Evolutionary conservation across 2,888 invertebrate genomes (phyloP).

Genomic region (Beris morrisii): DNA sequence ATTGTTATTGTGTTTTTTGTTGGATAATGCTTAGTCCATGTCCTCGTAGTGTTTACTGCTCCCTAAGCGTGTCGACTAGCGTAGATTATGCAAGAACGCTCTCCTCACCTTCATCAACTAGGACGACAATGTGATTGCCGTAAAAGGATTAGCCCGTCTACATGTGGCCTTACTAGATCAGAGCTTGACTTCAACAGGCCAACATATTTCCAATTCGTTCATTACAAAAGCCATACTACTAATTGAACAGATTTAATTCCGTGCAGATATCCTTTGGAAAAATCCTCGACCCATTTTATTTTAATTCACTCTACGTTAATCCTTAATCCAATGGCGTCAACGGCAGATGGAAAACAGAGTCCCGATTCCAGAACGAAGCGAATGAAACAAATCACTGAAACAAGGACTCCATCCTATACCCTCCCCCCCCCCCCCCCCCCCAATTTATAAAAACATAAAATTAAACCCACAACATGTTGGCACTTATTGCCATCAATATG

Average conservation of each 20-base stretch:
- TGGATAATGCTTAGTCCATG: no score
- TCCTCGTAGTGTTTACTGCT: no score
- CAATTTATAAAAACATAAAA: neutral
- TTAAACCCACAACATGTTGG: slow-evolving; percentile 7
- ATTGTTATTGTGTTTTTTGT: no score
- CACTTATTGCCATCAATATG: slow-evolving; percentile 9
- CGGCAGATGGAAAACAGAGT: neutral
- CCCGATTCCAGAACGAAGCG: neutral
- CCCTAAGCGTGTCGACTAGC: no score
- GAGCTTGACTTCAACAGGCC: neutral
- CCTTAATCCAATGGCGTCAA: neutral
- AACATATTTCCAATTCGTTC: neutral
- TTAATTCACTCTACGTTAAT: no score
- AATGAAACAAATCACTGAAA: slow-evolving; percentile 8
- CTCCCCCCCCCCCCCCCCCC: no score
- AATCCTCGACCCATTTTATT: slow-evolving; percentile 2
- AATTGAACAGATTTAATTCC: slow-evolving; percentile 2
- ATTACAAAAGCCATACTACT: neutral
- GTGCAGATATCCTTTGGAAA: neutral
- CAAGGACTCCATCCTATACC: neutral
- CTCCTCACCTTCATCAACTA: no score
- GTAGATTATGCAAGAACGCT: no score
- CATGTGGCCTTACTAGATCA: neutral
- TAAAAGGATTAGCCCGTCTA: slow-evolving; percentile 7
- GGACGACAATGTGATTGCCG: slow-evolving; percentile 6